A percentile compares a stretch with the other conserved stretches of the same genome.
These are phyloP conservation scores for Clarias gariepinus DNA, from an alignment of 2,113 vertebrate species.

Conservation along the genomic window DNA sequence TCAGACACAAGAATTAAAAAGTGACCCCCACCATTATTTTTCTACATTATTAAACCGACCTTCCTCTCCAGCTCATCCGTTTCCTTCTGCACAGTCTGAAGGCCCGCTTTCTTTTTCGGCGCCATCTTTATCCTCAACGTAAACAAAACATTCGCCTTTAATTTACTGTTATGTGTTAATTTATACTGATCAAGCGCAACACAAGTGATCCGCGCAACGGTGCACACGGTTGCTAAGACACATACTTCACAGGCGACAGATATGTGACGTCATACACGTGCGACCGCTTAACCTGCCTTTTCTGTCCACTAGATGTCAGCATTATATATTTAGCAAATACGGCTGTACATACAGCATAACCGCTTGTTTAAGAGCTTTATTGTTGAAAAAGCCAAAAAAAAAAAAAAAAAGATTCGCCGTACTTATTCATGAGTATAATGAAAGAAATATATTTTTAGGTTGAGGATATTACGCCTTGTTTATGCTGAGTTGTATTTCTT, in stretches of 20 bases:
- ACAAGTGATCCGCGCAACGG: conserved; percentile 19
- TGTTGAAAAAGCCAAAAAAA: too few relatives aligned
- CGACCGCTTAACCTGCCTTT: neutral
- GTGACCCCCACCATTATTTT: neutral
- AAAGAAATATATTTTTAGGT: too few relatives aligned
- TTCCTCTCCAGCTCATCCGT: conserved; percentile 57
- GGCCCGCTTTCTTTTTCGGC: conserved; percentile 64
- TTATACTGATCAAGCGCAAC: neutral
- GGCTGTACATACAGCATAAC: too few relatives aligned
- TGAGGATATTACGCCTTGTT: too few relatives aligned
- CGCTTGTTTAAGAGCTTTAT: too few relatives aligned
- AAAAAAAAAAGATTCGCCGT: too few relatives aligned
- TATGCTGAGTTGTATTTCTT: too few relatives aligned
- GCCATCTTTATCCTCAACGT: conserved; percentile 56
- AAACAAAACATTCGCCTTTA: neutral
- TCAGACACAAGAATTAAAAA: too few relatives aligned
- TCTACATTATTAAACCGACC: neutral
- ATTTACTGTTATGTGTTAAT: neutral
- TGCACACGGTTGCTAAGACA: conserved; percentile 50
- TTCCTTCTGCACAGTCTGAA: conserved; percentile 67
- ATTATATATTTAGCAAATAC: too few relatives aligned
- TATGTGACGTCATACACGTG: conserved; percentile 18
- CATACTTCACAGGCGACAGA: conserved; percentile 23
- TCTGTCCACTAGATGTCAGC: neutral
- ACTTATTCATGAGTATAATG: too few relatives aligned